Base-by-base conservation (phyloP, 2,888 invertebrate genomes). In the Polylopha cassiicola region DNA sequence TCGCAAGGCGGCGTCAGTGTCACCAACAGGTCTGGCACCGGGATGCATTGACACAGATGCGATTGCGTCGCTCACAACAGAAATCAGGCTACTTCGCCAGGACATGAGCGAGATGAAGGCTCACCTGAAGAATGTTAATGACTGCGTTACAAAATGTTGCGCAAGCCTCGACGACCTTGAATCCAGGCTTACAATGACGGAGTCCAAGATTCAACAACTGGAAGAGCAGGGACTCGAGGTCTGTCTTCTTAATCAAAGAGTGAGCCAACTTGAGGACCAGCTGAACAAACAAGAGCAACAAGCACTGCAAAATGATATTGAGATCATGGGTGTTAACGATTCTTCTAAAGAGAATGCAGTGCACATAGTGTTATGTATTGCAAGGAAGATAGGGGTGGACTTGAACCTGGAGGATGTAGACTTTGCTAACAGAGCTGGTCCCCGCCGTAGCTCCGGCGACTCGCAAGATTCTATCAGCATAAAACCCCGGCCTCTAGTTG, bases 51-150 rank as follows among this genome's bases (percentile, higher is more conserved):
- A 21, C 7, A 21, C 7, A 3, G 21, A 21, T 3, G 21, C 4
- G 21, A 21, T 21, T 21, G n/a, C 21, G 3, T 3, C 21, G 2
- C n/a, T 21, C n/a, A 21, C 21, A 21, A 21, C 3, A n/a, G 21
- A 21, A 21, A 21, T 21, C 4, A 21, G 21, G n/a, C 21, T 21
- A 8, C n/a, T 21, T 3, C 21, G 21, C n/a, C 3, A 21, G 21
- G 21, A 21, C 21, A 21, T 21, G 21, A 21, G 21, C n/a, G 21
- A 21, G n/a, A 8, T 21, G 21, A 21, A 21, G n/a, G 21, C 7
- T 3, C 21, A 21, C 21, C 7, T 21, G 21, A 21, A 21, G n/a
- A 21, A 21, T 21, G 2, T 21, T 8, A n/a, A 6, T 3, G 21
- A 21, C 2, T 21, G 5, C 7, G 21, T 21, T 3, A 7, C 21